Percentiles rank a stretch among this genome's conserved stretches.
Evolutionary conservation across 2,888 invertebrate species (phyloP).

Genomic region (Hydroisotoma schaefferi): DNA sequence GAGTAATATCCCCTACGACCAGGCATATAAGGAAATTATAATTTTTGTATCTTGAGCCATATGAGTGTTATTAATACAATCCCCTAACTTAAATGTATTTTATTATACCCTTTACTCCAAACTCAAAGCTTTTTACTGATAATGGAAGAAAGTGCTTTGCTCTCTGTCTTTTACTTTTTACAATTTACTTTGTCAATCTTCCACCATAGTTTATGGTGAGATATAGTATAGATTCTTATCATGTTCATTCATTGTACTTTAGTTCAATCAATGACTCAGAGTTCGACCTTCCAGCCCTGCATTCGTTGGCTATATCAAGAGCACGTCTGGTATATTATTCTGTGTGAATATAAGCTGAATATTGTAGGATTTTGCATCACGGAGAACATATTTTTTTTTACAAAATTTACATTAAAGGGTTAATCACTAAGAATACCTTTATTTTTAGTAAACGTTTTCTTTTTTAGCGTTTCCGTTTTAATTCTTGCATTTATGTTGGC

Average conservation of each 20-base stretch:
- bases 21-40: neutral
- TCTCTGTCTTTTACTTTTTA: too few relatives aligned
- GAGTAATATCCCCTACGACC: too few relatives aligned
- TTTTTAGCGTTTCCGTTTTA: neutral
- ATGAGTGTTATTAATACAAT: neutral
- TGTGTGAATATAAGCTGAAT: too few relatives aligned
- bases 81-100: neutral
- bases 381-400: too few relatives aligned
- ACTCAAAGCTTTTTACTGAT: neutral
- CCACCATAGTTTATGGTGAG: neutral
- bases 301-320: too few relatives aligned
- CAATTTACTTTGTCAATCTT: conserved; percentile 3
- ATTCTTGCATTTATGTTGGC: neutral
- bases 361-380: too few relatives aligned
- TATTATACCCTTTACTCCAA: neutral
- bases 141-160: neutral
- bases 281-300: too few relatives aligned
- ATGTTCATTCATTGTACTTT: neutral
- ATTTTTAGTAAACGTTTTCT: too few relatives aligned
- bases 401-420: too few relatives aligned
- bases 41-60: neutral
- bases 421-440: too few relatives aligned
- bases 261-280: conserved; percentile 3
- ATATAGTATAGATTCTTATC: neutral
- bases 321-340: too few relatives aligned